phyloP scores from a whole-genome alignment of 2,113 vertebrate species.

The Pseudonaja textilis region DNA sequence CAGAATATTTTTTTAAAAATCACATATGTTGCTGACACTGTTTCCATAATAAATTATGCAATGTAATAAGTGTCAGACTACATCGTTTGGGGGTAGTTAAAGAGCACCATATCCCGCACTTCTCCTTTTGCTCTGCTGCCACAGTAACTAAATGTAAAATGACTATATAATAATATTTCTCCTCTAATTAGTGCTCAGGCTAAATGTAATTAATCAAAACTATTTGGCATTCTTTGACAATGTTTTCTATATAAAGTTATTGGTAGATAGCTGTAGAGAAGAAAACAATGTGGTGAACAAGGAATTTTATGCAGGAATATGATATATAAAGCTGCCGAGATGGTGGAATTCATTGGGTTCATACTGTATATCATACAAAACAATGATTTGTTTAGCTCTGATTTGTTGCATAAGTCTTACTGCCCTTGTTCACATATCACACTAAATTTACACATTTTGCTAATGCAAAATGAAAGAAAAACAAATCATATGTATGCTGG shows the following conservation, averaged over 20 bases:
- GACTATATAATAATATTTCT: neutral
- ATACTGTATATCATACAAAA: neutral
- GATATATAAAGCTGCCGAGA: neutral
- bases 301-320: slow-evolving; percentile 18
- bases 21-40: neutral
- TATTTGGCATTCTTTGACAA: slow-evolving; percentile 53
- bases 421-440: neutral
- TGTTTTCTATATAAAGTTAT: slow-evolving; percentile 53
- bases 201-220: slow-evolving; percentile 51
- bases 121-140: neutral
- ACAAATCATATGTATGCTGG: neutral
- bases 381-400: neutral
- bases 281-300: slow-evolving; percentile 39
- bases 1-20: neutral
- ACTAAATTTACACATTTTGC: neutral
- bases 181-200: neutral
- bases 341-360: neutral
- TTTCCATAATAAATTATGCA: neutral
- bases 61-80: neutral
- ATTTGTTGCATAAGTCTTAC: neutral
- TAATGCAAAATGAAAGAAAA: neutral
- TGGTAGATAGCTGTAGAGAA: slow-evolving; percentile 32
- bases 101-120: neutral
- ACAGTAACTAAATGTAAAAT: neutral
- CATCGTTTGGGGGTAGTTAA: neutral